Evolutionary conservation across 2,113 vertebrate species (phyloP), one percentile per base, ranked within the genome.

Genomic region (Puma concolor): DNA sequence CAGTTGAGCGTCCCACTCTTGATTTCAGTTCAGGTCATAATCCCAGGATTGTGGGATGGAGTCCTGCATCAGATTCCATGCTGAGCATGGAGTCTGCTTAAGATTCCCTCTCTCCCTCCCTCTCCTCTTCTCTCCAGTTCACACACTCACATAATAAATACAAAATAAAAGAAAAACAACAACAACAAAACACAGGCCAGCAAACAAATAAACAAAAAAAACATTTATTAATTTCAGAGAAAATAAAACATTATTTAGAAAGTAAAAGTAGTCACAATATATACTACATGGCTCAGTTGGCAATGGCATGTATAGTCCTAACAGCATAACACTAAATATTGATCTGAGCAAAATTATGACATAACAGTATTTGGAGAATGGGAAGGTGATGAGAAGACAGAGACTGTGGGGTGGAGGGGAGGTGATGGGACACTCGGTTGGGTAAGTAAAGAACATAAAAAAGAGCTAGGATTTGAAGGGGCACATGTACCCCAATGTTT

Each of bases 241-340:
- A 85, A 88, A 92, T 9, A 76, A 66, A 87, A n/a, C 33, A 7
- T 69, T 50, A 84, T 41, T 95, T 84, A 72, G 41, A 95, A 93
- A 57, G 48, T 69, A 64, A 91, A 93, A 88, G 33, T 72, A 74
- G 93, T 77, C 27, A 85, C 33, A 93, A 60, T 71, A 71, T 71
- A 71, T 27, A 71, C 21, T 33, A 76, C 50, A 90, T 67, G 25
- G 69, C 19, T 79, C 52, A 74, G 17, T 67, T 83, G 36, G 92
- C n/a, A 96, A 80, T 17, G n/a, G 23, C 13, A 72, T 57, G 84
- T 88, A 79, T 2, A 88, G 52, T 79, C 8, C 25, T n/a, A 84
- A 74, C 29, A 93, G 19, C 52, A 2, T 79, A 67, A 95, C 23
- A 86, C 1, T 50, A 12, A 94, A 74, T 64, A 92, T 8, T 19